Percentiles rank a stretch among this genome's conserved stretches.
These are phyloP conservation scores for Holcopasites calliopsidis DNA, from an alignment of 1,140 invertebrate species.

Conservation along the genomic window DNA sequence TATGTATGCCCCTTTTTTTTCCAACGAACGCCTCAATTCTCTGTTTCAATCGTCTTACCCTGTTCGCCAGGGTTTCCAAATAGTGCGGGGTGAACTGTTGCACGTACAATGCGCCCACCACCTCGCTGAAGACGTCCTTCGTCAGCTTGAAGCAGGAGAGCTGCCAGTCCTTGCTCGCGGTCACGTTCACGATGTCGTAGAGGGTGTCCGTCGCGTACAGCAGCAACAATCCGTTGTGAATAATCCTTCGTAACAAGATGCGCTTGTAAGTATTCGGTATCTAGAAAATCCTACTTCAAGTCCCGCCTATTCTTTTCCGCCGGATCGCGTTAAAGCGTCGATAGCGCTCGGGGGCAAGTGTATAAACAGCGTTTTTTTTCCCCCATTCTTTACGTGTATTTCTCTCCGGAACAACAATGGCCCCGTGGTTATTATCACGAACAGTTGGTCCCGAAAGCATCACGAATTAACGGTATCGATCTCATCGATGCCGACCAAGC, in stretches of 20 bases:
- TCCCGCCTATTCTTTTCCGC: too few species aligned
- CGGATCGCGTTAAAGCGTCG: too few species aligned
- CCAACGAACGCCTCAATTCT: too few species aligned
- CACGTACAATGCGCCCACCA: constrained; percentile 78
- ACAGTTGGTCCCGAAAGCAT: constrained; percentile 32
- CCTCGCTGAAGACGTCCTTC: constrained; percentile 73
- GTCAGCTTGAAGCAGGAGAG: constrained; percentile 77
- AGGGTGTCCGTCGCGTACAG: constrained; percentile 79
- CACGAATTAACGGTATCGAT: constrained; percentile 43
- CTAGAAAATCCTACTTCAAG: neutral
- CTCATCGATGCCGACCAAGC: neutral
- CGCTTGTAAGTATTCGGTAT: neutral
- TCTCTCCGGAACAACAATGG: constrained; percentile 21
- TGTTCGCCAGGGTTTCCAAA: constrained; percentile 73
- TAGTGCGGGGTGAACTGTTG: constrained; percentile 76
- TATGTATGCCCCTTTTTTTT: too few species aligned
- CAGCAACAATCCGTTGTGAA: constrained; percentile 79
- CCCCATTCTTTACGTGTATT: neutral
- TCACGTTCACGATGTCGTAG: constrained; percentile 77
- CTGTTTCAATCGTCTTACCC: too few species aligned
- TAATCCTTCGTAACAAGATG: constrained; percentile 67
- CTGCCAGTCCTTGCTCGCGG: constrained; percentile 73
- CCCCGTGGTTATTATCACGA: constrained; percentile 16
- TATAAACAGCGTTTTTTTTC: too few species aligned
- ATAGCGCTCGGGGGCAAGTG: neutral